Evolutionary conservation across 2,113 vertebrate species (phyloP), one percentile per base, ranked within the genome.

Genomic region (Petrocephalus zakoni): DNA sequence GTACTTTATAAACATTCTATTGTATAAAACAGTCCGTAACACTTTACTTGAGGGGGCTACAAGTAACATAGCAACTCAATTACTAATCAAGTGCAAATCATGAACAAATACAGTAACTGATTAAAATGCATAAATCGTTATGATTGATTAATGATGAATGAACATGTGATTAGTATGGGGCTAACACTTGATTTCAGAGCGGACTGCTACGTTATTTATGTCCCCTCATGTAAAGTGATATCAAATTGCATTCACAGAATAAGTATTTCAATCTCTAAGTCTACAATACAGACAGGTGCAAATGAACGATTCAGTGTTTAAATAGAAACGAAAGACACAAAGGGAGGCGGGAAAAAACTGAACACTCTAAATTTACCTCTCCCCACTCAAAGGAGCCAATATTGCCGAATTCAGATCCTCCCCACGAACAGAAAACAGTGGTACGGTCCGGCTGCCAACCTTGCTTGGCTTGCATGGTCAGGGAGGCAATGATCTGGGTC

Each of bases 381-480:
- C 96, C 97, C 97, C 98, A 99, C 93, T 99, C 97, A 52, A 96
- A 97, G 83, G 98, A 98, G 88, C 98, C 97, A 11, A 99, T 93
- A 89, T 96, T 97, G 17, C 97, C 97, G 84, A 96, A 93, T 0
- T 94, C 91, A 0, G 96, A 96, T 88, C 96, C 97, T 91, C 97
- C 98, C 97, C 97, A 98, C 0, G 97, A 98, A 91, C 97, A 97
- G 92, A 99, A 98, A 91, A 98, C 89, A 49, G 97, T 94, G 84
- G 96, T 98, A 1, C 97, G 94, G 86, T 97, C 95, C 0, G 97
- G 97, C 87, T 96, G 96, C 97, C 97, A 99, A 78, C 96, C 97
- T 88, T 46, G 94, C 87, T 94, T 96, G 88, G 96, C 96, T 89
- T 96, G 93, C 88, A 95, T 42, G 89, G 96, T 95, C 93, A 98